A percentile compares a stretch with the other conserved stretches of the same genome.
Evolutionary conservation across 1,140 invertebrate species (phyloP).

Genomic region (Hydropsyche tenuis): DNA sequence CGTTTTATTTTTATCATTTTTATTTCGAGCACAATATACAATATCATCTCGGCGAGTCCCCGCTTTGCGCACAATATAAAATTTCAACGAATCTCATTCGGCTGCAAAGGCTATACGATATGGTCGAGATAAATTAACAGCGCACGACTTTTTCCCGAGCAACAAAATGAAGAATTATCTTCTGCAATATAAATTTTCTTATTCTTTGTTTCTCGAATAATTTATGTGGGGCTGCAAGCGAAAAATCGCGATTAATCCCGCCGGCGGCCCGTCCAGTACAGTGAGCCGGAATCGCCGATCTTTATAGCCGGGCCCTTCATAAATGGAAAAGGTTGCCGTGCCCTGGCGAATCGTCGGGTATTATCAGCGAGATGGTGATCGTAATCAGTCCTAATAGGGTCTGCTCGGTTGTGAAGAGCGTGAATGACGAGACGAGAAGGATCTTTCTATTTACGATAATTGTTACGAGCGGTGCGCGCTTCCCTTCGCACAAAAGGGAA

Average conservation of each 20-base stretch:
- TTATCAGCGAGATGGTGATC: slow-evolving; percentile 29
- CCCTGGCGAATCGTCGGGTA: slow-evolving; percentile 19
- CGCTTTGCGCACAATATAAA: slow-evolving; percentile 1
- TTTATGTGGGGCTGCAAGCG: no score
- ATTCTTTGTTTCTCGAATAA: no score
- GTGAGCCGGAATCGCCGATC: no score
- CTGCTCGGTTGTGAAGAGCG: slow-evolving; percentile 9
- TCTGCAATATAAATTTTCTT: slow-evolving; percentile 11
- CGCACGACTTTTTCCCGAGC: neutral
- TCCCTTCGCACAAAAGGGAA: neutral
- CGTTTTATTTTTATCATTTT: slow-evolving; percentile 1
- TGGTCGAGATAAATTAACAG: slow-evolving; percentile 22
- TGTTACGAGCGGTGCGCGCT: neutral
- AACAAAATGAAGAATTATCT: slow-evolving; percentile 23
- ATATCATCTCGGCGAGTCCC: neutral
- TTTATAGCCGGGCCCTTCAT: no score
- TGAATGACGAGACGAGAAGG: slow-evolving; percentile 24
- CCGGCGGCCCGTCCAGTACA: no score
- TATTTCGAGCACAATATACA: slow-evolving; percentile 2
- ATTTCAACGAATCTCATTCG: slow-evolving; percentile 21
- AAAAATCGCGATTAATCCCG: no score
- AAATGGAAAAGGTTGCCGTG: neutral
- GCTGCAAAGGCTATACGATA: slow-evolving; percentile 12
- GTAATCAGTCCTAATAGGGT: slow-evolving; percentile 36
- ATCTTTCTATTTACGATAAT: slow-evolving; percentile 37